Percentiles rank a stretch among this genome's conserved stretches.
phyloP scores from a whole-genome alignment of 2,888 invertebrate species.

The Molorchus minor region DNA sequence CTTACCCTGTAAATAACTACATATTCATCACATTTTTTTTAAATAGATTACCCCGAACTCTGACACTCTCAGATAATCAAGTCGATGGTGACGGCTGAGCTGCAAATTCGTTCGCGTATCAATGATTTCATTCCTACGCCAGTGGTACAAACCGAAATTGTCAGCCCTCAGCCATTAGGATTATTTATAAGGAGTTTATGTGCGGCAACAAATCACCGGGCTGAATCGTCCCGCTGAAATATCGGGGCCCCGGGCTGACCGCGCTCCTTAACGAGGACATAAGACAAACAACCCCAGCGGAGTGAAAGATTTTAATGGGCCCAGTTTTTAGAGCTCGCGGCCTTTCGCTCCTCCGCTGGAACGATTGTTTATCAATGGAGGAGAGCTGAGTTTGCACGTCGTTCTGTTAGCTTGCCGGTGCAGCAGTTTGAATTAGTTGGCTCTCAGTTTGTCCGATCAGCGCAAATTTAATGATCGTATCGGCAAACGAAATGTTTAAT shows the following conservation, averaged over 20 bases:
- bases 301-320: constrained; percentile 63
- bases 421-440: constrained; percentile 34
- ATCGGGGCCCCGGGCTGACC: constrained; percentile 39
- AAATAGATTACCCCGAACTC: too few relatives aligned
- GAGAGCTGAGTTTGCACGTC: constrained; percentile 52
- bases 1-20: too few relatives aligned
- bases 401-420: constrained; percentile 36
- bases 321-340: constrained; percentile 60
- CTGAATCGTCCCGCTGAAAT: constrained; percentile 50
- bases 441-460: constrained; percentile 35
- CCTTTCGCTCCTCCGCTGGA: constrained; percentile 42
- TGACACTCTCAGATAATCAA: too few relatives aligned
- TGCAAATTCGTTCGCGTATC: too few relatives aligned
- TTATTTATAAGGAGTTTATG: constrained; percentile 45
- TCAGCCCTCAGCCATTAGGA: constrained; percentile 24
- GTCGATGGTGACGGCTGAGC: too few relatives aligned
- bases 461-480: constrained; percentile 42
- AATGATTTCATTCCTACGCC: too few relatives aligned
- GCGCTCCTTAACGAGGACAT: constrained; percentile 54
- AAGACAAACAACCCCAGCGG: constrained; percentile 60
- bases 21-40: too few relatives aligned
- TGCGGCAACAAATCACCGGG: constrained; percentile 49
- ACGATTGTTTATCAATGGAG: constrained; percentile 54
- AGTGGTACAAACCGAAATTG: too few relatives aligned
- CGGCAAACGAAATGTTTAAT: constrained; percentile 37